Base-by-base conservation (phyloP, 1,140 invertebrate genomes). In the Euwallacea fornicatus region DNA sequence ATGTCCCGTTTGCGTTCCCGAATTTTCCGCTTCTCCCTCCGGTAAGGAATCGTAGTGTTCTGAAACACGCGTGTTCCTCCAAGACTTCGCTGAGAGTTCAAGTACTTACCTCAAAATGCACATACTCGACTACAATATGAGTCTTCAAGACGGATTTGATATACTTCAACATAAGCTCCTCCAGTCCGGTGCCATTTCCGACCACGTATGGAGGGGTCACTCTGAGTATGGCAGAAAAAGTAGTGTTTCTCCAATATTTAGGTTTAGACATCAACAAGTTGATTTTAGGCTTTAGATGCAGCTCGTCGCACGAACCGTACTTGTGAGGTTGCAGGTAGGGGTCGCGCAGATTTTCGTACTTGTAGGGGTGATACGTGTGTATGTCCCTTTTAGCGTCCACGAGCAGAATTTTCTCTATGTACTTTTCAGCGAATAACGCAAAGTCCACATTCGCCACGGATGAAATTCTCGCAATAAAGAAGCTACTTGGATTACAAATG, bases 231-330 rank as follows among this genome's bases (percentile, higher is more conserved):
- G 10, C 67, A 50, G 16, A n/a, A n/a, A 61, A 47, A 63, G 33
- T 66, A 7, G n/a, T 64, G 42, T 64, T 64, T 64, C 33, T 53
- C 62, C 62, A 64, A 50, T 15, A 21, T 16, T 64, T 50, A 4
- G 62, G 13, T 42, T 47, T 50, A 0, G n/a, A 6, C 7, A 15
- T n/a, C 9, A 50, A 9, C 16, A 15, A 64, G 21, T 13, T 16
- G 6, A 11, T 11, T 11, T 64, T 8, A 21, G 50, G 33, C 6
- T 50, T 53, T 47, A 50, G 8, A 7, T 9, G 6, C 21, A 33
- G 21, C 8, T 21, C n/a, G n/a, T 64, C 10, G 43, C 62, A 64
- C 9, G 9, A 50, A 7, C 62, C 62, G 50, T 50, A 50, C 1
- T 50, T 46, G 11, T 16, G n/a, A 6, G 62, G 43, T 9, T n/a